Evolutionary conservation across 2,113 vertebrate species (phyloP).

Genomic region (Telmatochromis bifrenatus): DNA sequence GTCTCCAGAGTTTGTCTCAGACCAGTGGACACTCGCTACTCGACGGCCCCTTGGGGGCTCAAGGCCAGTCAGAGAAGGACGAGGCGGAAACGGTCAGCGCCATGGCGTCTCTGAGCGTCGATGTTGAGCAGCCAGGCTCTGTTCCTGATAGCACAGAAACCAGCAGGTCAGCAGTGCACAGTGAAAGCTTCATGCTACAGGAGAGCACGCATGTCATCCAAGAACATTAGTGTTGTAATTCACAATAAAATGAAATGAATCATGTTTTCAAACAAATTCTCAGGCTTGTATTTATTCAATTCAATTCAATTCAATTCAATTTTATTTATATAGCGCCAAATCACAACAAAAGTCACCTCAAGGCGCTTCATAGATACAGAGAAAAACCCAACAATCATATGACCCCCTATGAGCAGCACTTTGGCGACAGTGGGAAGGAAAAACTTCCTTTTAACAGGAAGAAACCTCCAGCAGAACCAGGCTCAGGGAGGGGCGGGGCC

Average conservation of each 20-base stretch:
- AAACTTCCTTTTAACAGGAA: no score
- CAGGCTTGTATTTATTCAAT: not conserved
- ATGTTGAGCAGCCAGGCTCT: conserved; percentile 40
- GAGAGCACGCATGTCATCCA: not conserved
- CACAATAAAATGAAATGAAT: not conserved
- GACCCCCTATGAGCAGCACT: no score
- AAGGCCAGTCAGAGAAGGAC: conserved; percentile 54
- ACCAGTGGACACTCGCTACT: conserved; percentile 28
- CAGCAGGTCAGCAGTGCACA: conserved; percentile 37
- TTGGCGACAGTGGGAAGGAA: no score
- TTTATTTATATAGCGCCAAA: no score
- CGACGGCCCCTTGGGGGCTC: not conserved
- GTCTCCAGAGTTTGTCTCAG: conserved; percentile 49
- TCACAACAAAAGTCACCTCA: no score
- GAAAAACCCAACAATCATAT: no score
- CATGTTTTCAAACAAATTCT: not conserved
- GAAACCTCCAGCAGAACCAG: no score
- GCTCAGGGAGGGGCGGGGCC: no score
- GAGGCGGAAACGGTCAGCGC: conserved; percentile 62
- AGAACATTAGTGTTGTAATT: not conserved
- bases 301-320: not conserved
- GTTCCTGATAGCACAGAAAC: conserved; percentile 8
- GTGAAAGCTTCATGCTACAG: not conserved
- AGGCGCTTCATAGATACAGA: no score
- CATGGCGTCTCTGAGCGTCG: conserved; percentile 60